Percentiles rank a stretch among this genome's conserved stretches.
These are phyloP conservation scores for Cossypha heuglini DNA, from an alignment of 2,797 vertebrate species.

Conservation along the genomic window DNA sequence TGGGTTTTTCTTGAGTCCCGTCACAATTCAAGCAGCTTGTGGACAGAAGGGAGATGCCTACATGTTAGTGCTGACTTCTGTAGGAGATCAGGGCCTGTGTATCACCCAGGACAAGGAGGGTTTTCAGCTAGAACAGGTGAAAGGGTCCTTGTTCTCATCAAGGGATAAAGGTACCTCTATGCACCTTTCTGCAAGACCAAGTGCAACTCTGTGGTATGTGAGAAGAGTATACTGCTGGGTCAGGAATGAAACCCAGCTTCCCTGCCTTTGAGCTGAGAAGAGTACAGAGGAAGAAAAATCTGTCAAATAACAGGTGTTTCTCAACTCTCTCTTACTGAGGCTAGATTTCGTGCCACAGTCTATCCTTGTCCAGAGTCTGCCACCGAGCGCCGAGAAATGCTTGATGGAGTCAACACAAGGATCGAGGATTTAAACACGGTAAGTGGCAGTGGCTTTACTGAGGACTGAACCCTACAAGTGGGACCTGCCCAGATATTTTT, in stretches of 20 bases:
- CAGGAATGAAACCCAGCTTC: background rate
- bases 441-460: background rate
- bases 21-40: background rate
- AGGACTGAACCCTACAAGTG: background rate
- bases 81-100: background rate
- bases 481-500: background rate
- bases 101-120: background rate
- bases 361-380: constrained; percentile 80
- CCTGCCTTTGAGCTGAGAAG: background rate
- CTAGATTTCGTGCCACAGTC: constrained; percentile 78
- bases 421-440: constrained; percentile 81
- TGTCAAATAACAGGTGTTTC: background rate
- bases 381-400: constrained; percentile 74
- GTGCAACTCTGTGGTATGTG: background rate
- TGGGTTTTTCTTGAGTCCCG: background rate
- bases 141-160: background rate
- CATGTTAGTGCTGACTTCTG: background rate
- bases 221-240: background rate
- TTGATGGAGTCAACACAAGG: constrained; percentile 72
- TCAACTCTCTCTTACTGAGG: background rate
- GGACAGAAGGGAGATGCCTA: background rate
- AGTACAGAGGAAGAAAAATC: background rate
- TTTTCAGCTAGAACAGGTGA: background rate
- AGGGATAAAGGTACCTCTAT: background rate
- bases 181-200: background rate